These are phyloP conservation scores for Sitta carolinensis DNA, from an alignment of 2,797 vertebrate genomes.

Conservation along the genomic window DNA sequence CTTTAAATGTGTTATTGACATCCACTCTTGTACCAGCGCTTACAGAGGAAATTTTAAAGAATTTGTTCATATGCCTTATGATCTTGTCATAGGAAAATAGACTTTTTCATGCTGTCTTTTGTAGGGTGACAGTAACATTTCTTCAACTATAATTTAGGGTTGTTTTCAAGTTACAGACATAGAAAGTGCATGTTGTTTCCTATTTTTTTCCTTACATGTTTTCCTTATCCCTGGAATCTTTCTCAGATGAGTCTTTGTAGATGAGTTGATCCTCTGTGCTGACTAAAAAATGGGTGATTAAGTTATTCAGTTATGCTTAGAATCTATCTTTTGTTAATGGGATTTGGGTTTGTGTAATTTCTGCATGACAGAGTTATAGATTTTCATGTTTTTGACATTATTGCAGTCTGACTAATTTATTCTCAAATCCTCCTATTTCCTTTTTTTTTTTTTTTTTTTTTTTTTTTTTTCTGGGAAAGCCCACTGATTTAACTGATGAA, in stretches of 20 bases:
- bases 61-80: background rate
- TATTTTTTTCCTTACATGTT: background rate
- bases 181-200: background rate
- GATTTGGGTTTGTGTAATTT: background rate
- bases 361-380: background rate
- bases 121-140: background rate
- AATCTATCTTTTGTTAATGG: background rate
- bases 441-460: background rate
- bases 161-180: background rate
- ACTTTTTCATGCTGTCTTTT: background rate
- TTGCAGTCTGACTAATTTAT: conserved; percentile 18
- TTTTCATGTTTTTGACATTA: background rate
- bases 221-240: background rate
- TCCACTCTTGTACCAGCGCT: background rate
- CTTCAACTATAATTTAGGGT: background rate
- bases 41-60: background rate
- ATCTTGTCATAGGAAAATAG: background rate
- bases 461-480: background rate
- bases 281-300: background rate
- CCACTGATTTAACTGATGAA: conserved; percentile 42
- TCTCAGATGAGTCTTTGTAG: background rate
- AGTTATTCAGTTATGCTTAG: background rate
- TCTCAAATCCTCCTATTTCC: background rate
- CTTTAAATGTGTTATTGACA: background rate
- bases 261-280: background rate